Conservation (phyloP, 2,113 vertebrate species). For the Hemichromis elongatus region DNA sequence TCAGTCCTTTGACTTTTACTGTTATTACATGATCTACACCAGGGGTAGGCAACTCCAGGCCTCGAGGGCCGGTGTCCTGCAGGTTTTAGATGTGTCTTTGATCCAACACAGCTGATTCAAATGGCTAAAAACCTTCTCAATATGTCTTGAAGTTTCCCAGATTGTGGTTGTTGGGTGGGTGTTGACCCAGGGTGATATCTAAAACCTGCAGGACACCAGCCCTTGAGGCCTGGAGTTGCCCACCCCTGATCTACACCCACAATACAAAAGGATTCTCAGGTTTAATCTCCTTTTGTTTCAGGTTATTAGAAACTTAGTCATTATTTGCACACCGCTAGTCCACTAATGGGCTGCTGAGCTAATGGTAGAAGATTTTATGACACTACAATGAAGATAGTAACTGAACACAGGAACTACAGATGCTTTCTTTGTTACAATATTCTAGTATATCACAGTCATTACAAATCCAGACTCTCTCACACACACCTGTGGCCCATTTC, state of each 20-base stretch:
- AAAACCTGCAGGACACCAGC: too few species aligned
- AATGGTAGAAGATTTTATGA: neutral
- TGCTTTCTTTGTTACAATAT: neutral
- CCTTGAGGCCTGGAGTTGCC: too few species aligned
- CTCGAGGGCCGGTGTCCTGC: too few species aligned
- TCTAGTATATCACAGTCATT: neutral
- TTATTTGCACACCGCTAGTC: neutral
- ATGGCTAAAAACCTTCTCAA: too few species aligned
- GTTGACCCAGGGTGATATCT: too few species aligned
- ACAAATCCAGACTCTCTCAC: neutral
- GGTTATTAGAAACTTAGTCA: conserved; percentile 1
- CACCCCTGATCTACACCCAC: too few species aligned
- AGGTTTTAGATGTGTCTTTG: too few species aligned
- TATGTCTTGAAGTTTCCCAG: too few species aligned
- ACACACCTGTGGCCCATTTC: conserved; percentile 91
- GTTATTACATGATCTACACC: neutral
- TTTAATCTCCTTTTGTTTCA: neutral
- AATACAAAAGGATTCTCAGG: neutral
- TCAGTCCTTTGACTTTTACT: neutral
- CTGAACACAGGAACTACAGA: neutral
- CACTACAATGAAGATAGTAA: neutral
- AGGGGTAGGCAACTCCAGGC: too few species aligned
- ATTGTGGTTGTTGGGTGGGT: too few species aligned
- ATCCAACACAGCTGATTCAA: too few species aligned
- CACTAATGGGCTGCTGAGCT: neutral